A percentile compares a stretch with the other conserved stretches of the same genome.
Evolutionary conservation across 2,113 vertebrate species (phyloP).

Genomic region (Hyperopisus bebe): DNA sequence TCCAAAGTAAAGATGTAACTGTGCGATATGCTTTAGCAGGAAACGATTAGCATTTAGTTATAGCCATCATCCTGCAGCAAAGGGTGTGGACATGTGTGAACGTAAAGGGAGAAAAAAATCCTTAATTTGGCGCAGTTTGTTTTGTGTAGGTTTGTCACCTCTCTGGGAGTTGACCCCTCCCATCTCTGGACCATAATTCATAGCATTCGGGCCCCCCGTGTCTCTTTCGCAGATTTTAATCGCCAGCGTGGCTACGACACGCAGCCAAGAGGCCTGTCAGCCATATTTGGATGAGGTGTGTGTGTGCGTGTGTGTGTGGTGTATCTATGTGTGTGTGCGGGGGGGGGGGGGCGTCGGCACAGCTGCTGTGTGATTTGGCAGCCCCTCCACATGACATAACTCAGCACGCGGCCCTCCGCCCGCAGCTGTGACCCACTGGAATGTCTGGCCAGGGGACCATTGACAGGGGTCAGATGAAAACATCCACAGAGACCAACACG

Average conservation of each 20-base stretch:
- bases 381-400: neutral
- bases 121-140: neutral
- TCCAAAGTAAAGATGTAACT: neutral
- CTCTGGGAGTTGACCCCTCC: neutral
- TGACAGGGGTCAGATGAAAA: neutral
- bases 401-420: neutral
- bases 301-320: neutral
- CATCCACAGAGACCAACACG: neutral
- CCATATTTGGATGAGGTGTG: neutral
- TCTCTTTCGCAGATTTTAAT: neutral
- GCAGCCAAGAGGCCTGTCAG: neutral
- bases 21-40: neutral
- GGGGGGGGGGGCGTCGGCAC: neutral
- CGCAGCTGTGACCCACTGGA: conserved; percentile 1
- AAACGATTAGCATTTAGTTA: neutral
- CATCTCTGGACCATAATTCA: neutral
- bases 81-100: neutral
- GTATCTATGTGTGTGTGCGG: neutral
- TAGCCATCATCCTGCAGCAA: neutral
- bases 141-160: neutral
- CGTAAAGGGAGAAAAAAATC: neutral
- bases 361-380: neutral
- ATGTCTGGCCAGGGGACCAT: conserved; percentile 8
- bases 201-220: neutral
- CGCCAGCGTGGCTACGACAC: neutral